A percentile compares a stretch with the other conserved stretches of the same genome.
These are phyloP conservation scores for Cloeon dipterum DNA, from an alignment of 2,888 invertebrate species.

Conservation along the genomic window DNA sequence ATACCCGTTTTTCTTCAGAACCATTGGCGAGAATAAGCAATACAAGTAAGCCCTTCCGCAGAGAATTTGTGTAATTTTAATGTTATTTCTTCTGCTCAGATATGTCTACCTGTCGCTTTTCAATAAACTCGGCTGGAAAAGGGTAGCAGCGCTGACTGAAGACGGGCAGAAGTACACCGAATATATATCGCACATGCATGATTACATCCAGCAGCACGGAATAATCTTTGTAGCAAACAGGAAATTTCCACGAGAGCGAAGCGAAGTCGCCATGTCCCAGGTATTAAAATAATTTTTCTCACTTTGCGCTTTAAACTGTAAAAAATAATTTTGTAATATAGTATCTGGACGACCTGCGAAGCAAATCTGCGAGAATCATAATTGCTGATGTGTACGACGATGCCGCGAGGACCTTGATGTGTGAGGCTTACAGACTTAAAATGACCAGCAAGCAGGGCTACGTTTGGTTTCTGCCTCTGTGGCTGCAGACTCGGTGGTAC, in stretches of 20 bases:
- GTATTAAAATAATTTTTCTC: slow-evolving; percentile 14
- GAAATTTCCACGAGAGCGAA: slow-evolving; percentile 38
- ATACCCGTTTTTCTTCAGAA: slow-evolving; percentile 58
- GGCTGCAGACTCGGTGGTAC: slow-evolving; percentile 39
- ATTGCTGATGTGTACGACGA: slow-evolving; percentile 57
- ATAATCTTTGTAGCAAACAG: slow-evolving; percentile 40
- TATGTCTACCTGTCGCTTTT: slow-evolving; percentile 38
- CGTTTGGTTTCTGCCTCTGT: slow-evolving; percentile 68
- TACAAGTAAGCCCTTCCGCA: slow-evolving; percentile 21
- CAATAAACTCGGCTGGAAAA: slow-evolving; percentile 35
- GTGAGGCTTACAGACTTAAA: slow-evolving; percentile 46
- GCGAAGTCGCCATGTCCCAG: slow-evolving; percentile 28
- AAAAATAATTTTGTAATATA: slow-evolving; percentile 15
- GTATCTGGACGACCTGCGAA: slow-evolving; percentile 39
- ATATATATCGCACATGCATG: slow-evolving; percentile 46
- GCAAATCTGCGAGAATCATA: slow-evolving; percentile 45
- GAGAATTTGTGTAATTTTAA: slow-evolving; percentile 1
- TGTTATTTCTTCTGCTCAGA: slow-evolving; percentile 13
- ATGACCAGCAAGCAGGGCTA: slow-evolving; percentile 49
- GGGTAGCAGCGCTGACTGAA: slow-evolving; percentile 54
- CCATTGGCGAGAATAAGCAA: slow-evolving; percentile 53
- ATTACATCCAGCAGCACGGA: slow-evolving; percentile 31
- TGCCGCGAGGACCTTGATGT: slow-evolving; percentile 52
- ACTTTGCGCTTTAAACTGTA: no score
- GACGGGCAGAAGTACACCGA: slow-evolving; percentile 58